Base-by-base conservation (phyloP, 1,140 invertebrate species). In the Pectinophora gossypiella region DNA sequence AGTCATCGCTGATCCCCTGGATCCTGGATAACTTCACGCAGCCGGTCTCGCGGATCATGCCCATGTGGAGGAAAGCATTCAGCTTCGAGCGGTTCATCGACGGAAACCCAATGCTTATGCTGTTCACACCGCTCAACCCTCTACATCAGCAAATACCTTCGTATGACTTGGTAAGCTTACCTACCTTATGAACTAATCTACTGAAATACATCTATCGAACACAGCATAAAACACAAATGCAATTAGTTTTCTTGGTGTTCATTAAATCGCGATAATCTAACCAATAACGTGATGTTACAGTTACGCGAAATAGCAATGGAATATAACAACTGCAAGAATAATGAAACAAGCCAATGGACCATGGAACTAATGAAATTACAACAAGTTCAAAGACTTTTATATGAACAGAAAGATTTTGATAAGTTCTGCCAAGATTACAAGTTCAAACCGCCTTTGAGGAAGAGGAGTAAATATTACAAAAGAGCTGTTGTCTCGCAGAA, bases 101-200 rank as follows among this genome's bases (percentile, higher is more conserved):
- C 48, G 88, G 89, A n/a, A 92, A 91, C 48, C 92, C 93, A 4
- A 90, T 91, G 19, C 68, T 95, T 27, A 89, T 94, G 61, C 73
- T 95, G 22, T 94, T 95, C 66, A 94, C 93, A 1, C 93, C 94
- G 15, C 84, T 91, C 23, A 94, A 93, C 83, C 91, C 92, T 13
- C 76, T 93, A 13, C 87, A 90, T 63, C 63, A 77, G 45, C 77
- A 89, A 53, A 89, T 89, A 65, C 90, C 92, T 23, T 89, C 90
- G 65, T 94, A 92, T 70, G 87, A 91, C 61, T 78, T 93, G 88
- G 93, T 94, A 88, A 88, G 72, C 75, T n/a, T 38, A 23, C 22
- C 22, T 23, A 23, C 22, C 10, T 23, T 10, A 4, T 10, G 10
- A 5, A 5, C 4, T 23, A 23, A 23, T 5, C 4, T 4, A 5